Evolutionary conservation across 2,888 invertebrate species (phyloP), one percentile per base, ranked within the genome.

Genomic region (Torymus aiolomorphi): DNA sequence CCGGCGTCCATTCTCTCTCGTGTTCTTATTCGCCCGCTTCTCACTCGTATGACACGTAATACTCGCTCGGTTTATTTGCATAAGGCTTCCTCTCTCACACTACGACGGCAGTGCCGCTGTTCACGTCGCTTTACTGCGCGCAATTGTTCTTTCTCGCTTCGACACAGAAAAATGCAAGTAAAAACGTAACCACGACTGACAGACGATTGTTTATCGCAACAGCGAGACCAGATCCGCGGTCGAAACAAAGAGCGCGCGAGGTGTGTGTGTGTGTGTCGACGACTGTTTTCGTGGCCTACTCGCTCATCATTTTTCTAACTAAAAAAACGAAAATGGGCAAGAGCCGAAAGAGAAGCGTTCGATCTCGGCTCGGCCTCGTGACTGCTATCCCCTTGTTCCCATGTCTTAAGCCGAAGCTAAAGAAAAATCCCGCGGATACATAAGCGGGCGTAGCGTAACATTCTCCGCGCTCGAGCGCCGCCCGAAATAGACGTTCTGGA

Each of bases 401-500:
- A 31, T 80, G 80, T 51, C 82, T 81, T 81, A 66, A 66, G 81
- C 70, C 78, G 80, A 82, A 31, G 70, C 71, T 74, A 70, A 31
- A 31, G 70, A 80, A 80, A 80, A 80, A 80, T 70, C 70, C 61
- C 54, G 72, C 70, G 70, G 76, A 76, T 78, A 76, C 61, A 72
- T n/a, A 73, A 78, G 65, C 62, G 42, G 31, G 31, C 31, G 31
- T 31, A 31, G 31, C 74, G 77, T 72, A 81, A 81, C 78, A 69
- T 79, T 67, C 67, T 81, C 66, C 72, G 69, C 66, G 76, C 81
- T 76, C 70, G 70, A 81, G 59, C 77, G 80, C 16, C 20, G 83
- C 85, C 84, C 84, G 82, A 86, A 86, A 87, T 87, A 87, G 86
- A 85, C 80, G 52, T 83, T 81, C 84, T 86, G 86, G 85, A 86